Evolutionary conservation across 2,113 vertebrate species (phyloP).

Genomic region (Saguinus midas): DNA sequence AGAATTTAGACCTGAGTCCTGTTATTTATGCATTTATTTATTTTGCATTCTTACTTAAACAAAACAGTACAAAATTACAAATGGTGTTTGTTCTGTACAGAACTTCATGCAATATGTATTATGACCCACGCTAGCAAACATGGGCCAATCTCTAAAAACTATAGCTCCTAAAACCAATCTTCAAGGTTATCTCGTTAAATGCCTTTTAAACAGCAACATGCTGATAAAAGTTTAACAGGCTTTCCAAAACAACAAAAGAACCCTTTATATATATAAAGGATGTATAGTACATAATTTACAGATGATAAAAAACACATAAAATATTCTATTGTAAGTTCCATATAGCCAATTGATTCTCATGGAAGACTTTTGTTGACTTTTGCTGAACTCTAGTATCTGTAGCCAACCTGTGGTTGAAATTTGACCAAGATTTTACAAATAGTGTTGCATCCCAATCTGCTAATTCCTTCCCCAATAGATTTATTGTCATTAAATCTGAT

Average conservation of each 20-base stretch:
- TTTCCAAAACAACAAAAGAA: not conserved
- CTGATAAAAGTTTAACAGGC: not conserved
- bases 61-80: conserved; percentile 5
- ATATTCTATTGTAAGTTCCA: not conserved
- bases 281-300: conserved; percentile 11
- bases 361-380: not conserved
- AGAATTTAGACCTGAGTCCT: not conserved
- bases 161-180: not conserved
- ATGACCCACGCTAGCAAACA: not conserved
- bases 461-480: conserved; percentile 49
- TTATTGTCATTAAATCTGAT: conserved; percentile 43
- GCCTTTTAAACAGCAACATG: conserved; percentile 6
- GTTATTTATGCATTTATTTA: too few relatives aligned
- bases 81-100: not conserved
- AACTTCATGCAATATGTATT: not conserved
- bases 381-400: not conserved
- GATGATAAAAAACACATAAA: not conserved
- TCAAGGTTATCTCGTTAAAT: not conserved
- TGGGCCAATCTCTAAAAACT: not conserved
- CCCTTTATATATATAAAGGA: not conserved
- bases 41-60: not conserved
- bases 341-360: not conserved
- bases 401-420: conserved; percentile 22
- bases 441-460: conserved; percentile 41
- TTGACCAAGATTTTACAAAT: conserved; percentile 57